Conservation (phyloP, 2,113 vertebrate species). For the Hippocampus guttulatus region DNA sequence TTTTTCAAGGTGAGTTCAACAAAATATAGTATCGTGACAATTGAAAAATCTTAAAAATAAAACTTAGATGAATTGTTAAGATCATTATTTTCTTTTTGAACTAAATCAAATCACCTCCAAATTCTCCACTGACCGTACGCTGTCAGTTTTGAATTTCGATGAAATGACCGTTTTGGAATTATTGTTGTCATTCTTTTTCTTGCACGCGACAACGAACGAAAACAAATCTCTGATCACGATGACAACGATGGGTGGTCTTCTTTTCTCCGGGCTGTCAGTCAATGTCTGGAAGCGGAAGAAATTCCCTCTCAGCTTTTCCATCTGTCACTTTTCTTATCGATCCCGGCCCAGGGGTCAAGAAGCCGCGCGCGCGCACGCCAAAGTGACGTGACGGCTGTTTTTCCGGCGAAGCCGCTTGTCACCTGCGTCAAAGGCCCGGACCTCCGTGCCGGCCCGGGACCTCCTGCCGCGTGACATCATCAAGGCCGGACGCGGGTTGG, state of each 20-base stretch:
- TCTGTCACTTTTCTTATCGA: constrained; percentile 63
- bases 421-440: neutral
- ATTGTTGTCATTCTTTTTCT: neutral
- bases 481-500: neutral
- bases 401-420: neutral
- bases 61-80: no score
- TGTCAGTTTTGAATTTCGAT: no score
- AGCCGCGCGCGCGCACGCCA: constrained; percentile 17
- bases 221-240: neutral
- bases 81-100: no score
- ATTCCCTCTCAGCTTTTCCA: constrained; percentile 56
- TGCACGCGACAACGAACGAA: neutral
- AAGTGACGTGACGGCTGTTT: constrained; percentile 3
- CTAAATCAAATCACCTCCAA: no score
- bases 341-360: constrained; percentile 41
- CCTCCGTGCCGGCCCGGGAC: neutral
- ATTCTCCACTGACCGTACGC: no score
- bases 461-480: neutral
- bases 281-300: constrained; percentile 29
- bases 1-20: no score
- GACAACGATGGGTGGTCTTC: neutral
- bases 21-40: no score
- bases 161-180: no score
- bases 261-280: constrained; percentile 32
- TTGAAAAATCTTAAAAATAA: no score